These are phyloP conservation scores for Crepidodera aurea DNA, from an alignment of 2,888 invertebrate species.

Conservation along the genomic window DNA sequence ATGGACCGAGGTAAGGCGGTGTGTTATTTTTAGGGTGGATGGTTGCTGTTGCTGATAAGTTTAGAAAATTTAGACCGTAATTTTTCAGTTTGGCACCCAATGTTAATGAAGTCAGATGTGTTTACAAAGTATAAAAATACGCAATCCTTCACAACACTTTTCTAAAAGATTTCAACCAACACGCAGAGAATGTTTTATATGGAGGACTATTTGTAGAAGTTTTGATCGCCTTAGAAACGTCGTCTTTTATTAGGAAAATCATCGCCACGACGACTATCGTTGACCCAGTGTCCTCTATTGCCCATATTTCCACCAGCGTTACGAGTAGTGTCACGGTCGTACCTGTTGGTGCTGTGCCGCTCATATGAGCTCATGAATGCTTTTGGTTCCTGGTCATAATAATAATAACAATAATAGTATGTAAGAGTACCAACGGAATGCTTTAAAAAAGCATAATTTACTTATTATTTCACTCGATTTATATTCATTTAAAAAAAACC, in stretches of 20 bases:
- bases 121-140: neutral
- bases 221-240: conserved; percentile 44
- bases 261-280: conserved; percentile 52
- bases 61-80: conserved; percentile 8
- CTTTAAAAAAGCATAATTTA: neutral
- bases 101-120: neutral
- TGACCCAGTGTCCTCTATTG: conserved; percentile 51
- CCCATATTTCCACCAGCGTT: conserved; percentile 37
- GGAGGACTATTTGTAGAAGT: conserved; percentile 24
- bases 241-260: conserved; percentile 52
- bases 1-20: no score
- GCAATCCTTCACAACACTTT: neutral
- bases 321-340: conserved; percentile 40
- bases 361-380: conserved; percentile 54
- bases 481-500: neutral
- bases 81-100: conserved; percentile 10
- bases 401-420: conserved; percentile 30
- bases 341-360: conserved; percentile 47
- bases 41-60: neutral
- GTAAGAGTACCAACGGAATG: conserved; percentile 28
- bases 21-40: no score
- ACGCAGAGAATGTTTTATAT: neutral
- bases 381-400: conserved; percentile 51
- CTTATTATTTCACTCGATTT: neutral
- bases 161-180: conserved; percentile 16